A percentile compares a stretch with the other conserved stretches of the same genome.
Evolutionary conservation across 1,140 invertebrate genomes (phyloP).

Genomic region (Asbolus verrucosus): DNA sequence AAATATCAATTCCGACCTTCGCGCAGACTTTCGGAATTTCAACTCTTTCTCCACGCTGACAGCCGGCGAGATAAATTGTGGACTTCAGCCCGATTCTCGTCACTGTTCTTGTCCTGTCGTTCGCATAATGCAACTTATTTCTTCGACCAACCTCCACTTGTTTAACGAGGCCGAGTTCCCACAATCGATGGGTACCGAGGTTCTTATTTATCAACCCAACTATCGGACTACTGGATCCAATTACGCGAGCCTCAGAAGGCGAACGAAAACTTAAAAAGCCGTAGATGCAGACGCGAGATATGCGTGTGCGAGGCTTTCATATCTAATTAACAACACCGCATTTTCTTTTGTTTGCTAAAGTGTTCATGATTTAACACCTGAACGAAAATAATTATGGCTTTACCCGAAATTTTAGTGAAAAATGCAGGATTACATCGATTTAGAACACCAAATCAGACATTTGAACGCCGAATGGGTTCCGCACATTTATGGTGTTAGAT

Average conservation of each 20-base stretch:
- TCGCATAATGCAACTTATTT: slow-evolving; percentile 40
- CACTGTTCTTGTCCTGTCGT: slow-evolving; percentile 34
- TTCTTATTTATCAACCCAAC: slow-evolving; percentile 54
- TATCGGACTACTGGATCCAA: slow-evolving; percentile 60
- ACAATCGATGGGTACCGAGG: slow-evolving; percentile 52
- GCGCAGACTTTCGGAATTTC: slow-evolving; percentile 48
- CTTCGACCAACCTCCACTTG: no score
- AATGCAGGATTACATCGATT: no score
- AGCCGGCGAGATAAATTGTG: slow-evolving; percentile 47
- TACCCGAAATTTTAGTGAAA: no score
- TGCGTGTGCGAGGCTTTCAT: slow-evolving; percentile 56
- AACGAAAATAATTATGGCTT: no score
- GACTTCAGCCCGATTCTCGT: slow-evolving; percentile 33
- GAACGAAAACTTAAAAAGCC: slow-evolving; percentile 62
- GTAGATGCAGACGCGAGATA: slow-evolving; percentile 57
- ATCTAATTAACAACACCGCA: slow-evolving; percentile 57
- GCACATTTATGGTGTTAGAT: no score
- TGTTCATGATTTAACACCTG: no score
- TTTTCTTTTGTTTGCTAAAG: no score
- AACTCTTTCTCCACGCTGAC: slow-evolving; percentile 46
- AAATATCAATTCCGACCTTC: no score
- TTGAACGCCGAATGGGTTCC: no score
- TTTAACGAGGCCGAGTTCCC: slow-evolving; percentile 52
- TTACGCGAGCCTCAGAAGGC: slow-evolving; percentile 60
- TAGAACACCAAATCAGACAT: no score